Evolutionary conservation across 2,113 vertebrate species (phyloP).

Genomic region (Platichthys stellatus): DNA sequence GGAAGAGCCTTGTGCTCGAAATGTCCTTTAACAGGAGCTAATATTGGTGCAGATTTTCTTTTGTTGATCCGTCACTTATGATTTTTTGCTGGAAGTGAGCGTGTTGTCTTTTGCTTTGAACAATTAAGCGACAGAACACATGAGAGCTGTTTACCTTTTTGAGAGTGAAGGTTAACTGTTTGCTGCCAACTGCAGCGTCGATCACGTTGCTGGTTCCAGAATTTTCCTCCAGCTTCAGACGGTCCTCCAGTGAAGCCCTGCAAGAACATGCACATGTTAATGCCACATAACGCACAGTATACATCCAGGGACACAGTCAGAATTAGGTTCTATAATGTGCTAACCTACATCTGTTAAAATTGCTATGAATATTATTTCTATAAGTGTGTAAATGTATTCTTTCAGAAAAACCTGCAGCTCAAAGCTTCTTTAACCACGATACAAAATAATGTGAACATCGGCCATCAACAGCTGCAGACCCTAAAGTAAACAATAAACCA

Average conservation of each 20-base stretch:
- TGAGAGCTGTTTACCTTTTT: constrained; percentile 84
- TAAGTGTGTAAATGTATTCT: neutral
- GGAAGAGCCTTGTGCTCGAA: too few species aligned
- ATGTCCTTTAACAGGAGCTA: too few species aligned
- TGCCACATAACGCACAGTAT: neutral
- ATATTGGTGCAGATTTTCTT: too few species aligned
- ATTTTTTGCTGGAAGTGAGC: too few species aligned
- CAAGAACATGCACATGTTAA: constrained; percentile 12
- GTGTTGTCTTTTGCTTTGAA: neutral
- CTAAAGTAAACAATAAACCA: constrained; percentile 1
- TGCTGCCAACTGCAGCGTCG: constrained; percentile 93
- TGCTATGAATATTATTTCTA: too few species aligned
- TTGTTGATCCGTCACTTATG: too few species aligned
- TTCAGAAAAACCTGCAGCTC: too few species aligned
- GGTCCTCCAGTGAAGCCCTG: constrained; percentile 94
- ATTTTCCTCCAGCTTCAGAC: constrained; percentile 89
- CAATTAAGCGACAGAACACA: neutral
- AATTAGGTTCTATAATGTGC: neutral
- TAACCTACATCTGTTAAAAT: neutral
- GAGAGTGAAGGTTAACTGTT: constrained; percentile 94
- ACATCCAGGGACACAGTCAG: neutral
- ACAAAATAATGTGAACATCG: too few species aligned
- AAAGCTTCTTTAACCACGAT: neutral
- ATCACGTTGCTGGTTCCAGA: constrained; percentile 82
- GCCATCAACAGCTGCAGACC: neutral